Base-by-base conservation (phyloP, 2,888 invertebrate genomes). In the Amphipoea lucens region DNA sequence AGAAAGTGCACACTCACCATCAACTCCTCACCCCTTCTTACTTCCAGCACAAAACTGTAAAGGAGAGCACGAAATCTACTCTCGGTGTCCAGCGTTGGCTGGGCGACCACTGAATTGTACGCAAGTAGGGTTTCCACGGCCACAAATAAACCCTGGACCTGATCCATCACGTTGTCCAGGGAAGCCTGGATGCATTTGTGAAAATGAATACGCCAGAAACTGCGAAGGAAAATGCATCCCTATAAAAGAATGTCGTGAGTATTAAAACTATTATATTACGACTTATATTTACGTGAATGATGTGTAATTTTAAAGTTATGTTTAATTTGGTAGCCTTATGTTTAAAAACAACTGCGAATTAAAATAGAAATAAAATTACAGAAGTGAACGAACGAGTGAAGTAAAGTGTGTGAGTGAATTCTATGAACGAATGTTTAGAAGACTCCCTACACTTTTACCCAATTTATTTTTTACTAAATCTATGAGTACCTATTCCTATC, bases 41-140 rank as follows among this genome's bases (percentile, higher is more conserved):
- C 29, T 75, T 82, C 69, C 84, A 87, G 88, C 89, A 14, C 84
- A 87, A 42, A 74, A 74, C 29, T 92, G 92, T 74, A 78, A 80
- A 62, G 83, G 87, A 51, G 40, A 81, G 0, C 79, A 92, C 60
- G 92, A 92, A 86, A 81, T 78, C 6, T 88, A 83, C 23, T 83
- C 86, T 1, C 60, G 69, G 7, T 93, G 92, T 72, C 83, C 86
- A 6, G 89, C 88, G 42, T 85, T 80, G 23, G 86, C 81, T 9
- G 91, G 91, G 74, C 78, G 85, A 20, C 89, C 91, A 12, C 82
- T 82, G 62, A 88, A 86, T 20, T 94, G 94, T 79, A 82, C 91
- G 0, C 86, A 92, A 76, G 73, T 91, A 11, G 91, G 90, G 17
- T 81, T 80, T 45, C 83, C 87, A n/a, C 20, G 82, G 3, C 45